Evolutionary conservation across 2,888 invertebrate species (phyloP).

Genomic region (Cynaeus angustus): DNA sequence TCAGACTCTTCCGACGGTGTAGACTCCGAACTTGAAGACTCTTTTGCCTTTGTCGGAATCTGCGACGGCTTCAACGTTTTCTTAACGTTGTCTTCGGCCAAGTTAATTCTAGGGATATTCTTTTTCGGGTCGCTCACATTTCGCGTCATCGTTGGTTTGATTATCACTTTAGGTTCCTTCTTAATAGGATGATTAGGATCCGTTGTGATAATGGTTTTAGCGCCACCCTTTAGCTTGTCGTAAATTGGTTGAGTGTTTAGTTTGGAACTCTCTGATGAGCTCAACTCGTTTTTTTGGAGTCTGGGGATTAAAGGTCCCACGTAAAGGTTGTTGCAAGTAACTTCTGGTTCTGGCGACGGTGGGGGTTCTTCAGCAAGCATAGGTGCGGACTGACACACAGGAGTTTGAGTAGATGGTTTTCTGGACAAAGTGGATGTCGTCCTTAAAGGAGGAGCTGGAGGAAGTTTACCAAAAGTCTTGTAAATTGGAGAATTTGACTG

Average conservation of each 20-base stretch:
- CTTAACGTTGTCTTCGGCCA: conserved; percentile 51
- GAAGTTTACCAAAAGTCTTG: conserved; percentile 69
- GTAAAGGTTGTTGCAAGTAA: conserved; percentile 74
- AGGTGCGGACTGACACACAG: conserved; percentile 72
- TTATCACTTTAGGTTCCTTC: conserved; percentile 77
- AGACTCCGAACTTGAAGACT: conserved; percentile 75
- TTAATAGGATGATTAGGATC: conserved; percentile 70
- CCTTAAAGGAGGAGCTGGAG: conserved; percentile 85
- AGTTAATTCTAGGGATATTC: conserved; percentile 73
- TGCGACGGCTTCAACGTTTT: conserved; percentile 63
- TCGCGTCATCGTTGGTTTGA: conserved; percentile 74
- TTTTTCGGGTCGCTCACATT: conserved; percentile 62
- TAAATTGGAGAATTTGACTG: conserved; percentile 66
- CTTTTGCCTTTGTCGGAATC: conserved; percentile 67
- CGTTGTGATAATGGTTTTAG: conserved; percentile 73
- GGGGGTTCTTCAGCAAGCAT: conserved; percentile 72
- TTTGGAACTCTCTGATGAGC: conserved; percentile 50
- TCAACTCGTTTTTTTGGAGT: conserved; percentile 57
- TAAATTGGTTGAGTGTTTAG: conserved; percentile 66
- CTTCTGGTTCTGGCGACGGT: conserved; percentile 71
- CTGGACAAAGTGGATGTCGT: conserved; percentile 81
- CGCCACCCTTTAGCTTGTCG: conserved; percentile 59
- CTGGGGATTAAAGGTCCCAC: conserved; percentile 75
- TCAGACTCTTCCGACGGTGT: conserved; percentile 71
- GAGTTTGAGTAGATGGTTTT: conserved; percentile 65